Percentiles rank a stretch among this genome's conserved stretches.
Evolutionary conservation across 2,113 vertebrate species (phyloP).

Genomic region (Burhinus bistriatus): DNA sequence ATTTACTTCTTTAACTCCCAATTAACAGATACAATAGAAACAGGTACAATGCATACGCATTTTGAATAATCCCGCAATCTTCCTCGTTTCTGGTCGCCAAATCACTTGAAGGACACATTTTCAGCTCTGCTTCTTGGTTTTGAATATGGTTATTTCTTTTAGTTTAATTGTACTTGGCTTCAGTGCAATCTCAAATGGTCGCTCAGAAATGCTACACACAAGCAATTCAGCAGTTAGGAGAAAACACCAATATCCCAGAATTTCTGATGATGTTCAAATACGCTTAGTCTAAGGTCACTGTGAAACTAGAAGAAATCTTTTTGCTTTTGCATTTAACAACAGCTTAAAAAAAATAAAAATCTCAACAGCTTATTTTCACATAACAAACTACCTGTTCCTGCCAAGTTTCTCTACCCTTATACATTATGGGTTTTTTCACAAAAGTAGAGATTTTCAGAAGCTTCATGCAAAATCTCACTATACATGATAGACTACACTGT

Average conservation of each 20-base stretch:
- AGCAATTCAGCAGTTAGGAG: neutral
- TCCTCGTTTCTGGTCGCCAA: neutral
- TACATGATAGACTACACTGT: neutral
- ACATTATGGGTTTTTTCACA: neutral
- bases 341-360: neutral
- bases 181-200: neutral
- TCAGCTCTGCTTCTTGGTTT: neutral
- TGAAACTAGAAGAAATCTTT: neutral
- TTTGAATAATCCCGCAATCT: neutral
- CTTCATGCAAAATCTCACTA: neutral
- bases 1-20: neutral
- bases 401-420: neutral
- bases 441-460: neutral
- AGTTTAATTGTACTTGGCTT: neutral
- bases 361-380: neutral
- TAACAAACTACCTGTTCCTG: neutral
- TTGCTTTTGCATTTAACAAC: neutral
- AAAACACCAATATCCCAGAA: neutral
- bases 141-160: neutral
- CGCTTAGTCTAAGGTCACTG: neutral
- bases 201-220: neutral
- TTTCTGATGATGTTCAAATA: neutral
- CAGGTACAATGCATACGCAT: rapidly evolving
- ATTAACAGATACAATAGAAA: neutral
- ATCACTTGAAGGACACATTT: neutral